Base-by-base conservation (phyloP, 2,113 vertebrate species). In the Melanostigma gelatinosum region DNA sequence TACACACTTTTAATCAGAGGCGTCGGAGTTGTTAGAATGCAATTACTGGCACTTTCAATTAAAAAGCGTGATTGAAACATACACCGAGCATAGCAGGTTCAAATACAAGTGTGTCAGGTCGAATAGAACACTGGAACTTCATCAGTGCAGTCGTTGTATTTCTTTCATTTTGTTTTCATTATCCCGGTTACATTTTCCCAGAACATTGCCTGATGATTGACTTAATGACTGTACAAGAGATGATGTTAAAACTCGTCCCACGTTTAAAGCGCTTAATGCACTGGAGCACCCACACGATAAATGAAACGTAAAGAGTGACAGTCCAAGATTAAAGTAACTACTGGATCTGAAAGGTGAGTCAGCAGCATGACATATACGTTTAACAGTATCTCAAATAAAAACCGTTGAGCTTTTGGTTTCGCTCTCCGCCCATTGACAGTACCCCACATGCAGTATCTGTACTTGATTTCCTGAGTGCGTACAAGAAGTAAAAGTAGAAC, bases 21-120 rank as follows among this genome's bases (percentile, higher is more conserved):
- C 8, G 22, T 61, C 4, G 9, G 7, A 64, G 82, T 29, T 85
- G 73, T 61, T 34, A 44, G 63, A 6, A 82, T 38, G 57, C 29
- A 55, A 77, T 80, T 27, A 78, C 40, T 36, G 24, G 1, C 80
- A 6, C 78, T 71, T 83, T 71, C 72, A 84, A 86, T 81, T 60
- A 71, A 88, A 84, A 75, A 40, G 60, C n/a, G n/a, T 62, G 22
- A 50, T 38, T 36, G 0, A 72, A 50, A 44, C 36, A n/a, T n/a
- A n/a, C n/a, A n/a, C n/a, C n/a, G n/a, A n/a, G n/a, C n/a, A n/a
- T n/a, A n/a, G n/a, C n/a, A n/a, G n/a, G n/a, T n/a, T n/a, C n/a
- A n/a, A n/a, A n/a, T n/a, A n/a, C n/a, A n/a, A n/a, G n/a, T n/a
- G n/a, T n/a, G n/a, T n/a, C n/a, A n/a, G n/a, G n/a, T n/a, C n/a